phyloP scores from a whole-genome alignment of 2,888 invertebrate genomes.

The Agrotis segetum region DNA sequence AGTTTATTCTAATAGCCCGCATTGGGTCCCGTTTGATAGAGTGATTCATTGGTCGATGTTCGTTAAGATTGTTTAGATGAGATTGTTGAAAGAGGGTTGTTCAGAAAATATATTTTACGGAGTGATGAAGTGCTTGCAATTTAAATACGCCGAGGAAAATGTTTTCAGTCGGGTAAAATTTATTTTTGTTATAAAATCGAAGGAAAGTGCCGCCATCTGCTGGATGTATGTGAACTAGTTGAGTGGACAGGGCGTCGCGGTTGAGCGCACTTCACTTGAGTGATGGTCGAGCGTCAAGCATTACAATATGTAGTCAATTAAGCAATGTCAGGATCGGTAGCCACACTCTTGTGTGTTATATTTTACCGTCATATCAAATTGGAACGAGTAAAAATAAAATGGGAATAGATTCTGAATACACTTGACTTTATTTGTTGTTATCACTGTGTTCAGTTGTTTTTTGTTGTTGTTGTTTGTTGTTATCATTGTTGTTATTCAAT shows the following conservation, averaged over 20 bases:
- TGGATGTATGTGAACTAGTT: constrained; percentile 41
- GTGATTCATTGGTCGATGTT: constrained; percentile 50
- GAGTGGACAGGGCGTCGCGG: constrained; percentile 53
- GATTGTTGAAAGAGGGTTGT: constrained; percentile 17
- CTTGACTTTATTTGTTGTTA: not conserved
- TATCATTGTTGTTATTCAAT: constrained; percentile 16
- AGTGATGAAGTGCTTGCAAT: constrained; percentile 52
- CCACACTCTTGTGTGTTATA: constrained; percentile 2
- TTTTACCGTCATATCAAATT: not conserved
- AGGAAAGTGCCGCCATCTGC: constrained; percentile 38
- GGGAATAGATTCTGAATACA: not conserved
- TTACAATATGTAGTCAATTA: constrained; percentile 57
- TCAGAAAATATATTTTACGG: constrained; percentile 45
- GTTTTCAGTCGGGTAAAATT: constrained; percentile 18
- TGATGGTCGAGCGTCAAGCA: constrained; percentile 52
- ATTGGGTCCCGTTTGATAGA: constrained; percentile 50
- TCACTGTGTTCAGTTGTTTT: too few relatives aligned
- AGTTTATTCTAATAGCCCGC: constrained; percentile 59
- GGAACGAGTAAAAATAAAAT: not conserved
- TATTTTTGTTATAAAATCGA: constrained; percentile 42
- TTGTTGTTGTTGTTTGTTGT: not conserved
- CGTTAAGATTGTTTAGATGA: constrained; percentile 46
- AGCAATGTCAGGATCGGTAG: constrained; percentile 28
- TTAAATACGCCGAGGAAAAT: constrained; percentile 53
- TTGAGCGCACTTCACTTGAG: constrained; percentile 52